phyloP scores from a whole-genome alignment of 2,888 invertebrate genomes.

The Limenitis camilla region DNA sequence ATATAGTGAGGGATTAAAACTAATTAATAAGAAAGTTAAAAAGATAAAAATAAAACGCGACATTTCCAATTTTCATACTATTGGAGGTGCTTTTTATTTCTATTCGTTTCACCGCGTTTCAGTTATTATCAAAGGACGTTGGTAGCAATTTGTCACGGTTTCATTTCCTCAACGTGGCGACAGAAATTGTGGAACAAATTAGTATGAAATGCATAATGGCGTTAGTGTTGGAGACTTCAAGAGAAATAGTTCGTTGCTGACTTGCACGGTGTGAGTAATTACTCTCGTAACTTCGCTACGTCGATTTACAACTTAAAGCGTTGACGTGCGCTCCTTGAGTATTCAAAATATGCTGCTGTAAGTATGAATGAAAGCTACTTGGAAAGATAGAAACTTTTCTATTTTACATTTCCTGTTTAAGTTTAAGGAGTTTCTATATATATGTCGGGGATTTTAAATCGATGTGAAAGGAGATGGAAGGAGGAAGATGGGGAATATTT shows the following conservation, averaged over 20 bases:
- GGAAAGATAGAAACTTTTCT: no score
- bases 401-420: no score
- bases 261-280: slow-evolving; percentile 1
- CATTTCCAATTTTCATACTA: not conserved
- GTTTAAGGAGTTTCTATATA: no score
- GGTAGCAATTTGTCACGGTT: slow-evolving; percentile 2
- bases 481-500: no score
- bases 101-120: not conserved
- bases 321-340: not conserved
- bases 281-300: not conserved
- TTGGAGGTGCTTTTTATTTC: not conserved
- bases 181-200: slow-evolving; percentile 3
- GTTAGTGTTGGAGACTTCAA: slow-evolving; percentile 7
- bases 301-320: not conserved
- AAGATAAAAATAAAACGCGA: no score
- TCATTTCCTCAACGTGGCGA: not conserved
- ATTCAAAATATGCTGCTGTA: not conserved
- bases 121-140: slow-evolving; percentile 1
- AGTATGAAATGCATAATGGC: slow-evolving; percentile 12
- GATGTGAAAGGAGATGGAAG: no score
- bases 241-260: slow-evolving; percentile 2
- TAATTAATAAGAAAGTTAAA: no score
- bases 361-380: no score
- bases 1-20: no score
- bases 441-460: no score